A percentile compares a stretch with the other conserved stretches of the same genome.
phyloP scores from a whole-genome alignment of 2,888 invertebrate species.

The Enchytraeus crypticus region DNA sequence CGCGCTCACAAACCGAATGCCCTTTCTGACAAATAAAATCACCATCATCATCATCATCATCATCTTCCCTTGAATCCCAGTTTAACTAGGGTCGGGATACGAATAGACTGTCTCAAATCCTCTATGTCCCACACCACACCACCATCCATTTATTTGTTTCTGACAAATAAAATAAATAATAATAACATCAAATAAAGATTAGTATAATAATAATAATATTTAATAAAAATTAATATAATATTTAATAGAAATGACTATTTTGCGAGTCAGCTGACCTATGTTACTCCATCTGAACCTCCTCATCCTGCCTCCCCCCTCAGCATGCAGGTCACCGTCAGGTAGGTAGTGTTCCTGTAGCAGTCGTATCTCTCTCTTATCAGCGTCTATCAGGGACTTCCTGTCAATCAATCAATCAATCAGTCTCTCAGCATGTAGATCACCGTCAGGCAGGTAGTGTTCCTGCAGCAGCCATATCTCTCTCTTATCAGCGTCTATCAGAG shows the following conservation, averaged over 20 bases:
- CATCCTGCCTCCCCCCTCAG: conserved; percentile 65
- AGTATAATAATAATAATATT: too few species aligned
- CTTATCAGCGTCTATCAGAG: conserved; percentile 77
- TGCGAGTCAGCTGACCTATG: too few species aligned
- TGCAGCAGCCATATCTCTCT: conserved; percentile 72
- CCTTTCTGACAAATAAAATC: neutral
- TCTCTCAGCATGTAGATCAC: conserved; percentile 69
- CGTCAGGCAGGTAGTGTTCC: conserved; percentile 79
- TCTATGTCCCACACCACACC: too few species aligned
- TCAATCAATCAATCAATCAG: neutral
- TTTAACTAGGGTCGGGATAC: too few species aligned
- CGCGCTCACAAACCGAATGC: too few species aligned
- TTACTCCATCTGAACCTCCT: conserved; percentile 79
- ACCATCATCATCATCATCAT: neutral
- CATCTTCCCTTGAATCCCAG: too few species aligned
- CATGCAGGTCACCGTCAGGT: conserved; percentile 77
- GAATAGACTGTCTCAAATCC: too few species aligned
- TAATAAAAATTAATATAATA: too few species aligned
- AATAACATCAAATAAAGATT: neutral
- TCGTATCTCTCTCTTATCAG: conserved; percentile 75
- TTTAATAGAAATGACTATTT: too few species aligned
- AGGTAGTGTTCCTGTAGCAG: conserved; percentile 75
- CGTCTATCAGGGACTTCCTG: conserved; percentile 68
- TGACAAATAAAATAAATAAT: neutral
- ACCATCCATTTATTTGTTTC: too few species aligned